Base-by-base conservation (phyloP, 2,113 vertebrate species). In the Struthio camelus region DNA sequence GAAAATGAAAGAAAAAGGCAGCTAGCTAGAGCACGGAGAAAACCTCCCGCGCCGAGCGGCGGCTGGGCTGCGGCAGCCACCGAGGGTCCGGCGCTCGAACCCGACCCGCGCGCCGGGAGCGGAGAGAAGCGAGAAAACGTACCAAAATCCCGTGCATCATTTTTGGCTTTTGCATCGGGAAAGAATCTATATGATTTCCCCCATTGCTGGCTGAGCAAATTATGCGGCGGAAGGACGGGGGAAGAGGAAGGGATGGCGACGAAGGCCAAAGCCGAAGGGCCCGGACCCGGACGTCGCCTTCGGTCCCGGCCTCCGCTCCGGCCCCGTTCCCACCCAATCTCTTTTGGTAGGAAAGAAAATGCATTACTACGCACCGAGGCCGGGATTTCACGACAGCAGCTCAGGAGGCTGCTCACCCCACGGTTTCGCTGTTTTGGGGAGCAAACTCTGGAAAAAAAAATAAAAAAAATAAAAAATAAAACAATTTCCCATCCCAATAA, bases 121-220 rank as follows among this genome's bases (percentile, higher is more conserved):
- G 17, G 7, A 0, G 34, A 88, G 40, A 36, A 19, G 19, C 19
- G 18, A 36, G 7, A 1, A 30, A 83, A 32, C 0, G 0, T 72
- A 13, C 54, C 13, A 0, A 59, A 25, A 75, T 11, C 42, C 34
- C 11, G 0, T 1, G 6, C 8, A 53, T 32, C 1, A 1, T 3
- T 3, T 6, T 10, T 8, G 1, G 8, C 12, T 22, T 86, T 72
- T 28, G 6, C n/a, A 8, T 24, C 6, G 12, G 44, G 51, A 6
- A 48, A 2, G 14, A 42, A 40, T 56, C 12, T 14, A 3, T 14
- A 4, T 4, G 0, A 4, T 78, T 87, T 76, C 4, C 5, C 12
- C 24, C 11, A 1, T 28, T 0, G 32, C 46, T 38, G 77, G 17
- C 2, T 25, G 66, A 71, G 36, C 22, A 56, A 0, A 0, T 10